phyloP scores from a whole-genome alignment of 2,113 vertebrate genomes.

The Sinocyclocheilus maitianheensis region DNA sequence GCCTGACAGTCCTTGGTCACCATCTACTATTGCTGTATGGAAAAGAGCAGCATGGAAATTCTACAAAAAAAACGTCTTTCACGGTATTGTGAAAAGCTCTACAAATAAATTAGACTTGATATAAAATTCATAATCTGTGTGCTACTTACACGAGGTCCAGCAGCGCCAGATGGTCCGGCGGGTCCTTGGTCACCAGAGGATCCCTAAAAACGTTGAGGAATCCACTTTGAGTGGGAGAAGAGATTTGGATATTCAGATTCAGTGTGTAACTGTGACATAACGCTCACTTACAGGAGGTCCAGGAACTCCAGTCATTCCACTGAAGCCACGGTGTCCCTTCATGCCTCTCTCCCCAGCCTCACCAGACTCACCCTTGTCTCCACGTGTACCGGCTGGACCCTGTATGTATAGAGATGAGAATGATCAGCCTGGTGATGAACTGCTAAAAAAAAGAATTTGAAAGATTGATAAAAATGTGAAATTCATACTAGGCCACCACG shows the following conservation, averaged over 20 bases:
- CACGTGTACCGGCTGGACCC: conserved; percentile 90
- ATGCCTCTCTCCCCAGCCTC: conserved; percentile 96
- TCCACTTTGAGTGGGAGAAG: too few relatives aligned
- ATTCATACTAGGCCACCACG: conserved; percentile 86
- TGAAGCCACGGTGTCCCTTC: conserved; percentile 97
- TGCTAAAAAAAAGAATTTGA: background rate
- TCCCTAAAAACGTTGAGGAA: conserved; percentile 74
- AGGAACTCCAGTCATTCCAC: conserved; percentile 88
- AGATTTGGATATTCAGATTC: too few relatives aligned
- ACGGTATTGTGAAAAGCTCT: background rate
- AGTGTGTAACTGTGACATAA: too few relatives aligned
- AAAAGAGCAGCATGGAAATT: background rate
- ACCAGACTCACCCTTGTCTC: conserved; percentile 96
- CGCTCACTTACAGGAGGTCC: conserved; percentile 85
- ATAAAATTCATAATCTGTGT: background rate
- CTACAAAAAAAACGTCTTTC: conserved; percentile 20
- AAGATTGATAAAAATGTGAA: conserved; percentile 44
- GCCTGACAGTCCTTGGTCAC: background rate
- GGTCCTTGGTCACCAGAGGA: conserved; percentile 91
- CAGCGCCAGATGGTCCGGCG: conserved; percentile 87
- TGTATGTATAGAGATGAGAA: conserved; percentile 55
- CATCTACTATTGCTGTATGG: background rate
- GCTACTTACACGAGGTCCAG: conserved; percentile 90
- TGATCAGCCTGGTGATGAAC: background rate
- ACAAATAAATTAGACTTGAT: background rate